phyloP scores from a whole-genome alignment of 2,113 vertebrate genomes.

The Rhipidura dahli region DNA sequence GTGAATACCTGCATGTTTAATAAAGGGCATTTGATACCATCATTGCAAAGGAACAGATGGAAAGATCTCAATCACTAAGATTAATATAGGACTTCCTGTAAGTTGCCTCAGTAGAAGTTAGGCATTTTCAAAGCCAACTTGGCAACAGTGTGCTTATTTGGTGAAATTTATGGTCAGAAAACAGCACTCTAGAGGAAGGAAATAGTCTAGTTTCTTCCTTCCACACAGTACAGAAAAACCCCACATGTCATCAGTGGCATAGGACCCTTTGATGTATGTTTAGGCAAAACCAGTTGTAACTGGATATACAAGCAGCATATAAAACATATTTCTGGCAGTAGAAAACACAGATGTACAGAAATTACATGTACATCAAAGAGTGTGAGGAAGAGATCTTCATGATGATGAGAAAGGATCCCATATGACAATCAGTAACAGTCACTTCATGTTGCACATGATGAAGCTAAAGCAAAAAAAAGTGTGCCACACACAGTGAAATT shows the following conservation, averaged over 20 bases:
- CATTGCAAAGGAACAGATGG: background rate
- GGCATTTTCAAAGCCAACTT: background rate
- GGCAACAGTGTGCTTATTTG: background rate
- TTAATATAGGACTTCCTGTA: background rate
- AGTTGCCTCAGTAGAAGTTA: background rate
- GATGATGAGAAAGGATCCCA: background rate
- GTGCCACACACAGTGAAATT: background rate
- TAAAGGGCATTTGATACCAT: background rate
- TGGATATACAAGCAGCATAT: background rate
- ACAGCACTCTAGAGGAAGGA: background rate
- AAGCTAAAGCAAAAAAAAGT: background rate
- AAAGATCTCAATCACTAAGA: background rate
- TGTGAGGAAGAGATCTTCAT: background rate
- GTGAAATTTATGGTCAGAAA: background rate
- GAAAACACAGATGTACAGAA: background rate
- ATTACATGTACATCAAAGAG: background rate
- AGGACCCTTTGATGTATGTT: background rate
- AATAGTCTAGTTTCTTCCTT: background rate
- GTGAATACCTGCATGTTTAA: background rate
- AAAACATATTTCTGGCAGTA: background rate
- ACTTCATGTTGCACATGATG: rapidly evolving
- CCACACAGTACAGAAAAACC: background rate
- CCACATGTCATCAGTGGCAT: background rate
- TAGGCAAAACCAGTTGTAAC: background rate
- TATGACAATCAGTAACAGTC: background rate